Conservation (phyloP, 2,888 invertebrate genomes). For the Athalia rosae region DNA sequence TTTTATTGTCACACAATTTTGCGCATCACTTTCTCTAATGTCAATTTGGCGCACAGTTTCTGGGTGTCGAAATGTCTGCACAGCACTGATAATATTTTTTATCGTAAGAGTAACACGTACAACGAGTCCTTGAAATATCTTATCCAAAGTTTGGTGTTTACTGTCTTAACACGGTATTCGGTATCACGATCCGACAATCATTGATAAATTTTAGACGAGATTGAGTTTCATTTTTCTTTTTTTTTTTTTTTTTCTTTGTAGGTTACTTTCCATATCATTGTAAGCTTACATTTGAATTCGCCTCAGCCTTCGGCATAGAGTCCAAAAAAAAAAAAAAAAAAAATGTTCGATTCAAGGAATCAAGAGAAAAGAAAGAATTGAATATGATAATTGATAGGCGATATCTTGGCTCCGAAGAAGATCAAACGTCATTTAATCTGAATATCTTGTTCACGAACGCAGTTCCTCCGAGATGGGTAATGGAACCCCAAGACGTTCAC, state of each 20-base stretch:
- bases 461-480: slow-evolving; percentile 94
- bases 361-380: too few relatives aligned
- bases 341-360: too few relatives aligned
- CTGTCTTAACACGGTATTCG: too few relatives aligned
- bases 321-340: too few relatives aligned
- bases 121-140: too few relatives aligned
- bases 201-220: not conserved
- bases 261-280: not conserved
- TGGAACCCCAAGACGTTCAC: slow-evolving; percentile 88
- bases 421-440: not conserved
- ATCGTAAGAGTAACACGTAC: not conserved
- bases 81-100: slow-evolving; percentile 63
- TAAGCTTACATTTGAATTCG: slow-evolving; percentile 8
- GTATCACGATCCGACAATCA: too few relatives aligned
- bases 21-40: not conserved
- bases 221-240: not conserved
- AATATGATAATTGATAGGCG: too few relatives aligned
- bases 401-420: too few relatives aligned
- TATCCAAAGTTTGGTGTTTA: too few relatives aligned
- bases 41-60: slow-evolving; percentile 49
- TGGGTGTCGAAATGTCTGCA: slow-evolving; percentile 64
- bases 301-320: slow-evolving; percentile 3
- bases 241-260: not conserved
- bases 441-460: slow-evolving; percentile 50
- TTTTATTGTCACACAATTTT: not conserved